Base-by-base conservation (phyloP, 2,888 invertebrate genomes). In the Drosophila kanekoi region DNA sequence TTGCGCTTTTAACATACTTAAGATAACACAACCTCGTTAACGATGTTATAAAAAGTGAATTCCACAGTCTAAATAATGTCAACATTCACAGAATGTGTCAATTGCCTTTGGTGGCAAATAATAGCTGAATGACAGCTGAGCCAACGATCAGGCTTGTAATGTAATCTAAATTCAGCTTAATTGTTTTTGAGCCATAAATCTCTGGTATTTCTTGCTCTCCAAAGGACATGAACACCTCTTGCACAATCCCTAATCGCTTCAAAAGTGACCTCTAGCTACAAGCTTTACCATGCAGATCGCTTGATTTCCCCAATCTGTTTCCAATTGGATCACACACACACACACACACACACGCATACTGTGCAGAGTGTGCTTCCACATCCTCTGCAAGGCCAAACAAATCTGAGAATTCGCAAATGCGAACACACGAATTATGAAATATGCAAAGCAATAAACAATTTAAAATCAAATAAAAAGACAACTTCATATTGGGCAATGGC, bases 371-470 rank as follows among this genome's bases (percentile, higher is more conserved):
- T 52, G 45, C 49, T 40, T 47, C 28, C 52, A 63, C 33, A 58
- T 62, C 35, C 58, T 48, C 41, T 45, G 40, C 68, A 74, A 76
- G 75, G 75, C 79, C 79, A 78, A 74, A 53, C 63, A 57, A 62
- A 62, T 45, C 51, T 23, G 45, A 20, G 67, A 69, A 48, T 52
- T 47, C 40, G 51, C 52, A 47, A 52, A 49, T 44, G 47, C 57
- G 60, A 58, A 53, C 51, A 59, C 52, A 58, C 66, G 77, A 83
- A 73, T 79, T 83, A 88, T 88, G 82, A 83, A 83, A 83, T 83
- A 88, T 83, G 89, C 82, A 88, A 82, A 88, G 89, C 82, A 88
- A 83, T 83, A 83, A 83, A 83, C 89, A 83, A 83, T 83, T 88
- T 83, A 83, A 88, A 83, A 83, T 83, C 89, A 83, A 83, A 83